Evolutionary conservation across 2,113 vertebrate genomes (phyloP).

Genomic region (Isichthys henryi): DNA sequence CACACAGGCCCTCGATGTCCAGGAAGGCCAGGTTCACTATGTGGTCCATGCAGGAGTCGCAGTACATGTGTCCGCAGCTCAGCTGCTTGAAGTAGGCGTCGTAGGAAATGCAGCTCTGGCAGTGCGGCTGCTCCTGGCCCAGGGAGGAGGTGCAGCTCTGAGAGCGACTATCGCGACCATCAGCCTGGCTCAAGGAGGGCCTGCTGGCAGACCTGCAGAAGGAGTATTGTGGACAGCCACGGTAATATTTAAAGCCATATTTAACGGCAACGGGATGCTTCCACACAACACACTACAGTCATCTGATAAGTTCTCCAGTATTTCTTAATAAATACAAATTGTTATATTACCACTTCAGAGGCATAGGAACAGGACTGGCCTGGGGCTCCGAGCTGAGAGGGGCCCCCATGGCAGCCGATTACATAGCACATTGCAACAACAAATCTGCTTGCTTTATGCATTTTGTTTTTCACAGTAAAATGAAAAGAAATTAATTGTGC

Average conservation of each 20-base stretch:
- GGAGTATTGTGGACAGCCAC: background rate
- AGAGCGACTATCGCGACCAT: conserved; percentile 59
- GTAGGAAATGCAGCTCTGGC: conserved; percentile 62
- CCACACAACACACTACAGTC: background rate
- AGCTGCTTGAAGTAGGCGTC: conserved; percentile 56
- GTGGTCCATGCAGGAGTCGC: conserved; percentile 57
- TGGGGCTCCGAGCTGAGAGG: no score
- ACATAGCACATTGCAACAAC: background rate
- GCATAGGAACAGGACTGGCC: background rate
- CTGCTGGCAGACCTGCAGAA: conserved; percentile 50
- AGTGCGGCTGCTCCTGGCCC: conserved; percentile 57
- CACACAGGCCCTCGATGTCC: conserved; percentile 63
- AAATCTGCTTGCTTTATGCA: background rate
- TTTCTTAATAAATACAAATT: background rate
- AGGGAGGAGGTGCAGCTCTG: conserved; percentile 55
- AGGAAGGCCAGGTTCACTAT: conserved; percentile 67
- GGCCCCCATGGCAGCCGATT: background rate
- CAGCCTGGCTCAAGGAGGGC: conserved; percentile 36
- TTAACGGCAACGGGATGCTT: background rate
- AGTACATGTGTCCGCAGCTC: conserved; percentile 63
- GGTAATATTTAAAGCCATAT: background rate
- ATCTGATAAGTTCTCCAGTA: background rate
- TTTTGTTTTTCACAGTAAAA: background rate
- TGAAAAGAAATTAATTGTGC: no score
- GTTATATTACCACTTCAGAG: background rate